Percentiles rank a stretch among this genome's conserved stretches.
phyloP scores from a whole-genome alignment of 2,797 vertebrate species.

The Macropodus opercularis region DNA sequence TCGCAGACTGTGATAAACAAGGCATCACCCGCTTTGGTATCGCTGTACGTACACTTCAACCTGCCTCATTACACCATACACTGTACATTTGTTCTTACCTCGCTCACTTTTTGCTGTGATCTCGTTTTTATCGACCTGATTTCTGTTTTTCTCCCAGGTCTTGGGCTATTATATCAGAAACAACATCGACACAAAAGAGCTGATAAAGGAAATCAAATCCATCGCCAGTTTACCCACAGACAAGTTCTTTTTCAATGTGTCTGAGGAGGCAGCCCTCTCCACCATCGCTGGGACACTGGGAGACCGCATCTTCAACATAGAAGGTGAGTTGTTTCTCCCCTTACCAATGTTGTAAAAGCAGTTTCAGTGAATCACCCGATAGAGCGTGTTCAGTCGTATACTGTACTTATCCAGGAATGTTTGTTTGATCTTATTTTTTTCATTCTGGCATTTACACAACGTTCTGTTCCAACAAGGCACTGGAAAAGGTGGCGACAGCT shows the following conservation, averaged over 20 bases:
- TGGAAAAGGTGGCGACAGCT: conserved; percentile 74
- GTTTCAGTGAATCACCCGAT: conserved; percentile 1
- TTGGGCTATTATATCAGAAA: conserved; percentile 80
- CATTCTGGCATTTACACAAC: not conserved
- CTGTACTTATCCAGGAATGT: not conserved
- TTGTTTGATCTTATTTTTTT: not conserved
- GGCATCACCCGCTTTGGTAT: conserved; percentile 92
- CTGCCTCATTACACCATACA: not conserved
- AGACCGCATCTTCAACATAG: conserved; percentile 95
- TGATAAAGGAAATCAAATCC: conserved; percentile 92
- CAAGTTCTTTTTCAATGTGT: conserved; percentile 92
- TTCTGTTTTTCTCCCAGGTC: conserved; percentile 56
- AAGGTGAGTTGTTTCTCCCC: conserved; percentile 77
- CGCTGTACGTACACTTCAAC: conserved; percentile 84
- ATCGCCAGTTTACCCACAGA: conserved; percentile 89
- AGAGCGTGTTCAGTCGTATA: not conserved
- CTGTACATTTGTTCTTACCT: too few species aligned
- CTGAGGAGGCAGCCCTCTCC: conserved; percentile 87
- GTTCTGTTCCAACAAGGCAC: conserved; percentile 62
- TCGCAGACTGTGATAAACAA: conserved; percentile 82
- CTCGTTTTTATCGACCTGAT: not conserved
- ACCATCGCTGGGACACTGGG: conserved; percentile 91
- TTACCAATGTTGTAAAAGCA: not conserved
- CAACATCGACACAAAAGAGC: conserved; percentile 83
- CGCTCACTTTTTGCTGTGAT: not conserved